phyloP scores from a whole-genome alignment of 2,888 invertebrate species.

The Apamea monoglypha region DNA sequence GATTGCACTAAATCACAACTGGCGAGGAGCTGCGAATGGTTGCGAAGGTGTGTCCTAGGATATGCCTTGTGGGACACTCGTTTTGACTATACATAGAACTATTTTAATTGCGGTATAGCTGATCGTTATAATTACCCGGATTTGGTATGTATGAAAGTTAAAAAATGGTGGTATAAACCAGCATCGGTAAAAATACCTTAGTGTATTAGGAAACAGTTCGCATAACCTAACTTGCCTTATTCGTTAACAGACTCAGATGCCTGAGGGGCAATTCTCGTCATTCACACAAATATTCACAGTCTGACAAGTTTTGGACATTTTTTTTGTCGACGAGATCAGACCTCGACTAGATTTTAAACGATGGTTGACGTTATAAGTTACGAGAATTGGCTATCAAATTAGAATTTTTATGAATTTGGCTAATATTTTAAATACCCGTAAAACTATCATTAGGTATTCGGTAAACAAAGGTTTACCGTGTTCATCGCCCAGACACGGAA shows the following conservation, averaged over 20 bases:
- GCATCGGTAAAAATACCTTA: background rate
- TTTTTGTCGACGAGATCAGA: no score
- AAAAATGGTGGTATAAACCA: background rate
- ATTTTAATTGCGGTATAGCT: background rate
- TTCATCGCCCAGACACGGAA: background rate
- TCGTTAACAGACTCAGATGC: background rate
- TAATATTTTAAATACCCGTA: background rate
- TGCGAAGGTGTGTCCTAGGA: conserved; percentile 4
- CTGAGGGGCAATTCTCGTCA: background rate
- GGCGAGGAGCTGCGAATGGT: conserved; percentile 28
- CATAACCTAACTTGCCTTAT: background rate
- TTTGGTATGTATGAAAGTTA: background rate
- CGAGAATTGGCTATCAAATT: background rate
- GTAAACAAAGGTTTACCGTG: background rate
- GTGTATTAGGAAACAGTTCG: background rate
- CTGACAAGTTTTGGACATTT: no score
- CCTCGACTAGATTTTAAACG: no score
- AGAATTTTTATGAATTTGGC: background rate
- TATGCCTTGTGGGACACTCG: conserved; percentile 1
- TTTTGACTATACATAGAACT: background rate
- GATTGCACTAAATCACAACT: conserved; percentile 54
- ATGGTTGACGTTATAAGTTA: no score
- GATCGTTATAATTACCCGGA: background rate
- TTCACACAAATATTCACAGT: no score
- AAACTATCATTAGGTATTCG: background rate